Evolutionary conservation across 2,797 vertebrate species (phyloP), one percentile per base, ranked within the genome.

Genomic region (Salmo trutta): DNA sequence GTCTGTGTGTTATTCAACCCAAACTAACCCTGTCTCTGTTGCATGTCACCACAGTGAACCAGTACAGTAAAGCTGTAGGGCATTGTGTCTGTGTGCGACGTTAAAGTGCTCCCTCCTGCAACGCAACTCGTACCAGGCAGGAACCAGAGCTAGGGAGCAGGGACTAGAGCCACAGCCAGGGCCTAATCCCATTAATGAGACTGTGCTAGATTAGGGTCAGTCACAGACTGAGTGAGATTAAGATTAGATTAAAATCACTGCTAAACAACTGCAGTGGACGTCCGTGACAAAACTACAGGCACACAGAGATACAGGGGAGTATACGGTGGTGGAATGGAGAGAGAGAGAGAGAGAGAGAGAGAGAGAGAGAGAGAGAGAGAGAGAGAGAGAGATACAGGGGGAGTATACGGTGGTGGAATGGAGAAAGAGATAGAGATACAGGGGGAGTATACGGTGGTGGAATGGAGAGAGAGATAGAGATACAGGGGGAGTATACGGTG

Each of bases 201-300:
- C 56, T 10, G 56, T 19, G 77, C 74, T 85, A 89, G 87, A 89
- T 89, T 89, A 86, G 83, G 84, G 87, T 87, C 83, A 87, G 67
- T 17, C 56, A 64, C 75, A 52, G 84, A 79, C 85, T 86, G 85
- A 85, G 71, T 2, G 64, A 80, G 84, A 89, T 88, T 79, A 62
- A 77, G 83, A 87, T 86, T 82, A 86, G 81, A 86, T 83, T 83
- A 84, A 86, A 75, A 87, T 79, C 83, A 82, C 75, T 71, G 79
- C 81, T 81, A 81, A 79, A 83, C 79, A 83, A 87, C 77, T 81
- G 82, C 75, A 77, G 19, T n/a, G 56, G 56, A 5, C 56, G 56
- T 59, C 77, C 69, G 72, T 74, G 77, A 84, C 73, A 81, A 78
- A 82, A 78, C 80, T 41, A 78, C 65, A 74, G 73, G 65, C 27